Conservation (phyloP, 2,797 vertebrate genomes). For the Ambastaia sidthimunki region DNA sequence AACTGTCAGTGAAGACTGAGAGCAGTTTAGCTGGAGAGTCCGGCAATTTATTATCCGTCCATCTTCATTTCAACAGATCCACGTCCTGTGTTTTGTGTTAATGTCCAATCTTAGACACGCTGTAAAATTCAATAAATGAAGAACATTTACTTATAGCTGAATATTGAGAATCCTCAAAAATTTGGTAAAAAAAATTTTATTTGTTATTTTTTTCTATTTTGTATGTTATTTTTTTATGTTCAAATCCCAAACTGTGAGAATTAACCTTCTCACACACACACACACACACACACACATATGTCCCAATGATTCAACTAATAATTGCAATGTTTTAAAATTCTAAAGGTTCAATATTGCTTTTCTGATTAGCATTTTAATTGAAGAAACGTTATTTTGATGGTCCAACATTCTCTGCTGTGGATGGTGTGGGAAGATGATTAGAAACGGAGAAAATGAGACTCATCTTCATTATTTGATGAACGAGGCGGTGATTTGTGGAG, state of each 20-base stretch:
- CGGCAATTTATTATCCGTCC: conserved; percentile 46
- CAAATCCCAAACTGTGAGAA: too few relatives aligned
- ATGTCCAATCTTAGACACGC: too few relatives aligned
- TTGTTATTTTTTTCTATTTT: too few relatives aligned
- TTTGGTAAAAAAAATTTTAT: background rate
- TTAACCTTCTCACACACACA: too few relatives aligned
- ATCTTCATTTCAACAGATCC: background rate
- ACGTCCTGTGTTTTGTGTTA: too few relatives aligned
- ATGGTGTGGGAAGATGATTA: background rate
- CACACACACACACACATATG: too few relatives aligned
- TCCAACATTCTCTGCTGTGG: background rate
- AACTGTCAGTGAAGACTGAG: conserved; percentile 60
- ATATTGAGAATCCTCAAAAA: background rate
- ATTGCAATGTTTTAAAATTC: background rate
- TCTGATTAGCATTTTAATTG: conserved; percentile 22
- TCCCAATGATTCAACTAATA: background rate
- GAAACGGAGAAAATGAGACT: conserved; percentile 55
- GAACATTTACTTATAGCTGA: background rate
- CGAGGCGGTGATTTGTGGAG: conserved; percentile 73
- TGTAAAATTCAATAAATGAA: background rate
- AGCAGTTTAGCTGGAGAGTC: conserved; percentile 53
- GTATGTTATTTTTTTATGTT: too few relatives aligned
- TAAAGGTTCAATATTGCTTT: background rate
- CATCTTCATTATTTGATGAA: conserved; percentile 77
- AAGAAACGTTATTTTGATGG: conserved; percentile 17